These are phyloP conservation scores for Drosophila phalerata DNA, from an alignment of 2,888 invertebrate genomes.

Conservation along the genomic window DNA sequence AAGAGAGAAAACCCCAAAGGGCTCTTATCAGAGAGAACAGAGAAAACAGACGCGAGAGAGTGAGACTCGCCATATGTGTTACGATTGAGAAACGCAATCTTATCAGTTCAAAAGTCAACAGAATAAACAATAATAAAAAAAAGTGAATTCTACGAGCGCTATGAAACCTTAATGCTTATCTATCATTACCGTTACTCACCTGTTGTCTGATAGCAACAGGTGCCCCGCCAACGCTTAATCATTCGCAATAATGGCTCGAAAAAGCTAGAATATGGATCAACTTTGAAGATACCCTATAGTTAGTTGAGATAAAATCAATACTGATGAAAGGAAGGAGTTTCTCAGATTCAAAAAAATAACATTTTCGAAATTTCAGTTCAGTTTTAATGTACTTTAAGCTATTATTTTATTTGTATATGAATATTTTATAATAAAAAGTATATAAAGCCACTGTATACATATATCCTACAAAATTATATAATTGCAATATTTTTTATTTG, in stretches of 20 bases:
- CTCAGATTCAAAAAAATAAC: neutral
- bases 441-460: no score
- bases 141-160: constrained; percentile 30
- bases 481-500: neutral
- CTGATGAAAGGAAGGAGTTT: neutral
- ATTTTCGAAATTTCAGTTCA: no score
- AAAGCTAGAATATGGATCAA: neutral
- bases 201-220: constrained; percentile 71
- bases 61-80: neutral
- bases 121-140: constrained; percentile 20
- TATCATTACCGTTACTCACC: constrained; percentile 65
- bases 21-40: constrained; percentile 37
- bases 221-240: constrained; percentile 59
- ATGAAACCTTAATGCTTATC: constrained; percentile 60
- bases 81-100: constrained; percentile 57
- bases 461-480: no score
- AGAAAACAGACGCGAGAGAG: neutral
- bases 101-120: constrained; percentile 69
- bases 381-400: no score
- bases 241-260: constrained; percentile 67
- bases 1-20: constrained; percentile 8
- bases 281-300: constrained; percentile 26
- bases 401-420: neutral
- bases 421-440: no score
- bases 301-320: neutral